Base-by-base conservation (phyloP, 2,113 vertebrate species). In the Trachemys scripta region DNA sequence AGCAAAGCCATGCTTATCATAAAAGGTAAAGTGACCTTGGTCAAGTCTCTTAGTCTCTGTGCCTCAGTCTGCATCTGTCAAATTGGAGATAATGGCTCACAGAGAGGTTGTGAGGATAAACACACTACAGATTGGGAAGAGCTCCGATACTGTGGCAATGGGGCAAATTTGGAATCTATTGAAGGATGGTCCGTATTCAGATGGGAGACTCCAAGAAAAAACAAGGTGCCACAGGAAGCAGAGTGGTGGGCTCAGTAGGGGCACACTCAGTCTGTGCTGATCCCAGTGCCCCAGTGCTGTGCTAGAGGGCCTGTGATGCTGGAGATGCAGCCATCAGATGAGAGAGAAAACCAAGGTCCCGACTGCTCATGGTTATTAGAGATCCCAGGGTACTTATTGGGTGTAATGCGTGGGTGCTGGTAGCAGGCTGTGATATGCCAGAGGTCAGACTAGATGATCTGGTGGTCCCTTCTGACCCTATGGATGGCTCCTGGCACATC, bases 1-100 rank as follows among this genome's bases (percentile, higher is more conserved):
- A 99, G 98, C 98, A 98, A 95, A 53, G 98, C 99, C 81, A 97
- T 95, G 79, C 98, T 99, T 29, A 97, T 97, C 6, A 97, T 99
- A 90, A 98, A 80, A 98, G 99, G 99, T 99, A 98, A 93, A 19
- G 14, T 3, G 31, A 10, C 79, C 3, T 31, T 90, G 59, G 24
- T 62, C 22, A 50, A 14, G 62, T 69, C 35, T 84, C 82, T 57
- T 53, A 42, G 11, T 84, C 51, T 57, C 16, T 57, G 29, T 83
- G 10, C 31, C 31, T 51, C 29, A 31, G 10, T 38, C 80, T 82
- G 80, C 47, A 35, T 82, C 29, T 83, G 19, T 83, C 35, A 38
- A 13, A 11, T 47, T 12, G 17, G 3, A n/a, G 10, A 53, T 22
- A 16, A 17, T 17, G 56, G 7, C 35, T 35, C 16, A 9, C 31